Base-by-base conservation (phyloP, 2,113 vertebrate species). In the Clinocottus analis region DNA sequence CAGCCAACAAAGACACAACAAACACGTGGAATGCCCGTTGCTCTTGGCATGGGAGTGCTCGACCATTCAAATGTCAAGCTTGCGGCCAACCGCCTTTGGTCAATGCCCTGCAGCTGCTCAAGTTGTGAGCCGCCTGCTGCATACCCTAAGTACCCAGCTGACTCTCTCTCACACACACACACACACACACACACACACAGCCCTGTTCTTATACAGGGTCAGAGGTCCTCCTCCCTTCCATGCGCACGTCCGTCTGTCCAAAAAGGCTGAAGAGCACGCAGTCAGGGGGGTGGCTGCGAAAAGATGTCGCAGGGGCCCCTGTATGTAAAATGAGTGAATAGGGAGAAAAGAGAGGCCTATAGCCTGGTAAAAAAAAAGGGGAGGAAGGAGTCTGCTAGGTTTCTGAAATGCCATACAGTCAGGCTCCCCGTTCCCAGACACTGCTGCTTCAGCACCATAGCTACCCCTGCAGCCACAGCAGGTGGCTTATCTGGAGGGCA, bases 71-170 rank as follows among this genome's bases (percentile, higher is more conserved):
- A 43, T 73, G 60, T 87, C 63, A 55, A 74, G 47, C 77, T 89
- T 39, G 39, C 69, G 84, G 83, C 75, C 59, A 49, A 6, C 55
- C 51, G 64, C 72, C 80, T 75, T 81, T 79, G 58, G 77, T 85
- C 80, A 84, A 87, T 88, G 70, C 56, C 60, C 49, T 71, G 59
- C 81, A 75, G 81, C 91, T 91, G 78, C 82, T 89, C 73, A 87
- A 83, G 77, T 75, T 41, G 55, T 64, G 72, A 85, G 56, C 58
- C 64, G 37, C 59, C 76, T 82, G 56, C 47, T 73, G 67, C 75
- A 49, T 74, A 51, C 75, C 79, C 25, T 14, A 66, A 71, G 84
- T 67, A 65, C 73, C 64, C 89, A 89, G 86, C 88, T 91, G 88
- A 81, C 43, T 65, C 58, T 73, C 5, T 77, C 37, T 33, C 59